Conservation (phyloP, 2,113 vertebrate genomes). For the Malurus melanocephalus region DNA sequence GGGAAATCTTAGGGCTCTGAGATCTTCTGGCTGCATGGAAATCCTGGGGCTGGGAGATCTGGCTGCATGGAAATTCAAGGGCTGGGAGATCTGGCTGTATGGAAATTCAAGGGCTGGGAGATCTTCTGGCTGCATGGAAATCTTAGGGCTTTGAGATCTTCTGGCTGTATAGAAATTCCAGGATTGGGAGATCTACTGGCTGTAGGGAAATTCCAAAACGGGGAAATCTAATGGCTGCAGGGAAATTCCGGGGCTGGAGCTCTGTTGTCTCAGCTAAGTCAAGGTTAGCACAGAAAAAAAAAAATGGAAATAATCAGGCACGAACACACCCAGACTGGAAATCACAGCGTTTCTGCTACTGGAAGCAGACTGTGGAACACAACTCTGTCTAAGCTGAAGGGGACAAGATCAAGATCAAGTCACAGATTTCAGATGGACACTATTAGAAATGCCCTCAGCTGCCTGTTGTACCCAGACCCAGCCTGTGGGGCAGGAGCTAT, state of each 20-base stretch:
- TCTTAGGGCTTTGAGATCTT: not conserved
- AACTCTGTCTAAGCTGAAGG: not conserved
- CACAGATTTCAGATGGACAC: not conserved
- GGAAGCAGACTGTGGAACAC: not conserved
- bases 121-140: not conserved
- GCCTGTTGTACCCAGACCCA: not conserved
- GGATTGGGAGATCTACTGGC: not conserved
- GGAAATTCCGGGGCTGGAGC: not conserved
- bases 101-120: not conserved
- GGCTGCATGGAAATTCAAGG: fast-evolving
- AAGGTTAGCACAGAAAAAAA: not conserved
- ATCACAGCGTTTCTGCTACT: not conserved
- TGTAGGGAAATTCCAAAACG: fast-evolving
- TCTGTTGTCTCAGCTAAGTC: not conserved
- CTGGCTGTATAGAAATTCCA: fast-evolving
- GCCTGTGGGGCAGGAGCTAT: not conserved
- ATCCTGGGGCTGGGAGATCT: not conserved
- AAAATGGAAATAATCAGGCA: not conserved
- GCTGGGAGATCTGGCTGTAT: not conserved
- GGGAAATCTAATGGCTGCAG: not conserved
- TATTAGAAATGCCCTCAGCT: not conserved
- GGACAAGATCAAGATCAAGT: no score
- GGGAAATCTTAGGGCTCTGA: not conserved
- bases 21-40: not conserved
- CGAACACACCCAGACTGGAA: not conserved